phyloP scores from a whole-genome alignment of 2,797 vertebrate genomes.

The Rhabdophis nuchalis region DNA sequence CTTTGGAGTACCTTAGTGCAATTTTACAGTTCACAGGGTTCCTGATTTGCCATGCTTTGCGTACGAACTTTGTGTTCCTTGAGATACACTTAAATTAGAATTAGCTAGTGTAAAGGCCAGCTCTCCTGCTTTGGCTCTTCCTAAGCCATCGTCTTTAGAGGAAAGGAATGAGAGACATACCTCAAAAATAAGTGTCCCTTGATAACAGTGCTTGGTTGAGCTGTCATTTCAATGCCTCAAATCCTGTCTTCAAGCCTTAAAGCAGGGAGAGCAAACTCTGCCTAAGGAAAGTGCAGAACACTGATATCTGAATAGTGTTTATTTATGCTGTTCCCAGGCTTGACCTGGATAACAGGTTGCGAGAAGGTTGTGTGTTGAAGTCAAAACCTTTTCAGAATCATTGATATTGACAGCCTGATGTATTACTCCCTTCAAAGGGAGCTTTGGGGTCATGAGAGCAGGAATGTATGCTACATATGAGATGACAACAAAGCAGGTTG shows the following conservation, averaged over 20 bases:
- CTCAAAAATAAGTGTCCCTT: neutral
- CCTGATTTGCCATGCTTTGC: neutral
- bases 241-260: neutral
- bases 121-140: neutral
- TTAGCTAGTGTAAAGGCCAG: neutral
- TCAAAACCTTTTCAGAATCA: neutral
- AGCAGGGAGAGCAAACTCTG: neutral
- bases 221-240: neutral
- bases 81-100: neutral
- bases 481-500: neutral
- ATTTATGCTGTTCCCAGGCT: neutral
- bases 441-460: neutral
- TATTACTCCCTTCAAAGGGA: neutral
- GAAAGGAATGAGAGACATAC: neutral
- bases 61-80: neutral
- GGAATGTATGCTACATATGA: neutral
- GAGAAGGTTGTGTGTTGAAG: neutral
- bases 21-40: neutral
- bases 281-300: neutral
- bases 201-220: neutral
- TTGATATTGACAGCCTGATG: neutral
- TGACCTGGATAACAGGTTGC: neutral
- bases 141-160: neutral
- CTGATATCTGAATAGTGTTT: neutral
- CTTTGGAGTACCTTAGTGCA: neutral